Conservation (phyloP, 1,140 invertebrate genomes). For the Gryllus bimaculatus region DNA sequence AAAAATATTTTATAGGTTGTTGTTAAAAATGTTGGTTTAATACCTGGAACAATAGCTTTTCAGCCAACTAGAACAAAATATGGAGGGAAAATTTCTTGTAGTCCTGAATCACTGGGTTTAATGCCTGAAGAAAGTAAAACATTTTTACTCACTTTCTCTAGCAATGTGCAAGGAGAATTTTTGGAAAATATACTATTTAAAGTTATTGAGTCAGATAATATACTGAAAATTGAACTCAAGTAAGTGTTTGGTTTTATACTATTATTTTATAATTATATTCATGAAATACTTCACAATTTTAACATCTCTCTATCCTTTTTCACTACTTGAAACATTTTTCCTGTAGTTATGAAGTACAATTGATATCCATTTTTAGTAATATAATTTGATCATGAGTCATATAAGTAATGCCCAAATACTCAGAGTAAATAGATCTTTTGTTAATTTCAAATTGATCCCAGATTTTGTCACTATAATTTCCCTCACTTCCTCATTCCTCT, state of each 20-base stretch:
- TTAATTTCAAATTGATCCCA: no score
- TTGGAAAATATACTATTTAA: slow-evolving; percentile 29
- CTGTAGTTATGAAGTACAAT: no score
- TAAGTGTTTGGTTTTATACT: slow-evolving; percentile 7
- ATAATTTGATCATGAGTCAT: no score
- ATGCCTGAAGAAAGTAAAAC: slow-evolving; percentile 24
- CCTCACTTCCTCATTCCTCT: no score
- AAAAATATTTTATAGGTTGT: not conserved
- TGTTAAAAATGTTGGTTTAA: slow-evolving; percentile 26
- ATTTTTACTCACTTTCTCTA: slow-evolving; percentile 28
- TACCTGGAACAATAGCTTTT: slow-evolving; percentile 29
- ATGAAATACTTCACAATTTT: no score
- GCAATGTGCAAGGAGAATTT: slow-evolving; percentile 29
- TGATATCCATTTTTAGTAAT: no score
- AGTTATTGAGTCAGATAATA: slow-evolving; percentile 28
- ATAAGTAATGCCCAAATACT: no score
- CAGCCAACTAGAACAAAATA: slow-evolving; percentile 23
- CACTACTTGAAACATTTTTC: no score
- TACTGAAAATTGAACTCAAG: slow-evolving; percentile 23
- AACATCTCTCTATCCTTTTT: no score
- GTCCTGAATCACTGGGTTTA: slow-evolving; percentile 24
- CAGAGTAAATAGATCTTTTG: no score
- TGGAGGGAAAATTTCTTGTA: slow-evolving; percentile 27
- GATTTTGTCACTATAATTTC: no score
- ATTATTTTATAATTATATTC: not conserved